These are phyloP conservation scores for Pampusana beccarii DNA, from an alignment of 2,113 vertebrate genomes.

Conservation along the genomic window DNA sequence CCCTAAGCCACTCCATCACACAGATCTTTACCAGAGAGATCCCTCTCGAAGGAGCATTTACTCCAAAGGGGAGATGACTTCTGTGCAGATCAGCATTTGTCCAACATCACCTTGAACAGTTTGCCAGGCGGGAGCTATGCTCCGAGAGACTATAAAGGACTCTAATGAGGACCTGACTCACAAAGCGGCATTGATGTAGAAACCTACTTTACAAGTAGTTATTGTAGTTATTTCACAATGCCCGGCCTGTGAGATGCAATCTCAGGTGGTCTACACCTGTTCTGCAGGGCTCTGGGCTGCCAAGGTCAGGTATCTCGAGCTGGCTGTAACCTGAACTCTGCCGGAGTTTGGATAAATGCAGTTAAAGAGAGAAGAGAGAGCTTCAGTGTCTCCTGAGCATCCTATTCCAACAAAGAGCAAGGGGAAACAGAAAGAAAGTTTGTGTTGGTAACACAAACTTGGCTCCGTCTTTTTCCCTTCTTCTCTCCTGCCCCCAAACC, in stretches of 20 bases:
- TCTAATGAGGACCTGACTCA: constrained; percentile 53
- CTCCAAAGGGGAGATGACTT: not conserved
- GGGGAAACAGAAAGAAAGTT: not conserved
- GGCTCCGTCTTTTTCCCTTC: not conserved
- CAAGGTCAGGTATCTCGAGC: constrained; percentile 51
- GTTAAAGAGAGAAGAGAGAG: constrained; percentile 27
- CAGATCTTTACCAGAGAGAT: not conserved
- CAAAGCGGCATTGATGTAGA: constrained; percentile 57
- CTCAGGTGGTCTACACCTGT: constrained; percentile 68
- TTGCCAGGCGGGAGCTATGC: not conserved
- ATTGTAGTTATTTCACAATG: constrained; percentile 67
- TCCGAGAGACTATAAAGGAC: constrained; percentile 4
- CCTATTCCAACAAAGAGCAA: constrained; percentile 5
- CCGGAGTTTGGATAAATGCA: not conserved
- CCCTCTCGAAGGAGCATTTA: not conserved
- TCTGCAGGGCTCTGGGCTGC: constrained; percentile 29
- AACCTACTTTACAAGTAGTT: constrained; percentile 56
- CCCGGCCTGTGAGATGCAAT: constrained; percentile 46
- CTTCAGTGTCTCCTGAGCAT: not conserved
- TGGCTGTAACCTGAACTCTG: constrained; percentile 31
- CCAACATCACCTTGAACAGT: constrained; percentile 28
- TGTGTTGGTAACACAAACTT: not conserved
- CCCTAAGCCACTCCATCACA: not conserved
- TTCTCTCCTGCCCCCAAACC: not conserved
- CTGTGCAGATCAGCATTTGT: constrained; percentile 4